Conservation (phyloP, 1,140 invertebrate genomes). For the Drepana arcuata region DNA sequence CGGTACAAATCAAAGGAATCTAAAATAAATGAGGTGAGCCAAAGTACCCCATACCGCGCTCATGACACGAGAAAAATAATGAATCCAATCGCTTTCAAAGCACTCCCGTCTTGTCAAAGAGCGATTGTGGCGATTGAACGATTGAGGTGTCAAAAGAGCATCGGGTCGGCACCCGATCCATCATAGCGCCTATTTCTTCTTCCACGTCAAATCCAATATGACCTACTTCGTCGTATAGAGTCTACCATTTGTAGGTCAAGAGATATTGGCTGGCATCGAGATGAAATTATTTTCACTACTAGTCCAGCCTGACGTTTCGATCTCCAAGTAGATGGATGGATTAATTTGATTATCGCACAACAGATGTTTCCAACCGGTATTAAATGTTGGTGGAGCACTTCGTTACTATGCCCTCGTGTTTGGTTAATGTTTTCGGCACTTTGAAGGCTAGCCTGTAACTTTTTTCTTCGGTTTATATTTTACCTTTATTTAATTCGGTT, state of each 20-base stretch:
- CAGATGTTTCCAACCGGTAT: slow-evolving; percentile 48
- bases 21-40: too few relatives aligned
- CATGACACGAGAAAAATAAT: slow-evolving; percentile 41
- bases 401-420: too few relatives aligned
- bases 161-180: slow-evolving; percentile 57
- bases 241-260: slow-evolving; percentile 18
- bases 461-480: too few relatives aligned
- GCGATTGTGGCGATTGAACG: slow-evolving; percentile 60
- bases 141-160: slow-evolving; percentile 58
- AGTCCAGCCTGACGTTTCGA: slow-evolving; percentile 64
- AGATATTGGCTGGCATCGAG: slow-evolving; percentile 26
- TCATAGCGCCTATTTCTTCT: slow-evolving; percentile 51
- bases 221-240: slow-evolving; percentile 10
- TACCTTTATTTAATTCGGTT: too few relatives aligned
- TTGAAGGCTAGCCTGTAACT: too few relatives aligned
- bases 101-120: slow-evolving; percentile 47
- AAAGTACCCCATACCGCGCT: slow-evolving; percentile 4
- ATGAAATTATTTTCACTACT: slow-evolving; percentile 65
- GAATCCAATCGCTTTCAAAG: slow-evolving; percentile 36
- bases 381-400: slow-evolving; percentile 6
- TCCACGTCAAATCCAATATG: slow-evolving; percentile 24
- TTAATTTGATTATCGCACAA: slow-evolving; percentile 65
- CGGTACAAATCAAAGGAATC: too few relatives aligned
- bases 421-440: too few relatives aligned
- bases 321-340: slow-evolving; percentile 66